Evolutionary conservation across 2,888 invertebrate genomes (phyloP).

Genomic region (Blastobasis adustella): DNA sequence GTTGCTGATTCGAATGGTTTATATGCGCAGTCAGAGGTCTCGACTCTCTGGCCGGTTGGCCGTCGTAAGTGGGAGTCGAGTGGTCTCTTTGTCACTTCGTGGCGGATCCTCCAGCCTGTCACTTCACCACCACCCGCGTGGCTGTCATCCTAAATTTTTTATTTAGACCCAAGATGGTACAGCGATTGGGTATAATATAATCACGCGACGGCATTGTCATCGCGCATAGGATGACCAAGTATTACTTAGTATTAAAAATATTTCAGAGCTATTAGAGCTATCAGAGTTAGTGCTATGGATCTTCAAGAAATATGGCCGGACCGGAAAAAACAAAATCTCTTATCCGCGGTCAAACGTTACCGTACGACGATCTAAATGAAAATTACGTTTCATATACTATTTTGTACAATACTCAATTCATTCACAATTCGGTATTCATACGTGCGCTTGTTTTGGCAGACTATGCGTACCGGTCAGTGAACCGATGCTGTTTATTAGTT

Average conservation of each 20-base stretch:
- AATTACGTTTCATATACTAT: slow-evolving; percentile 2
- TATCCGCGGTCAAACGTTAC: too few species aligned
- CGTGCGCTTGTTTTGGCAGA: slow-evolving; percentile 67
- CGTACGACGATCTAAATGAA: too few species aligned
- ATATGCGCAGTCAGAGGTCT: slow-evolving; percentile 24
- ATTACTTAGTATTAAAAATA: too few species aligned
- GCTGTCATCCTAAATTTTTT: slow-evolving; percentile 19
- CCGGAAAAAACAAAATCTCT: too few species aligned
- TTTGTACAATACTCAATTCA: slow-evolving; percentile 16
- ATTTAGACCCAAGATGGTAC: slow-evolving; percentile 2
- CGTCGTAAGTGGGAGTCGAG: slow-evolving; percentile 20
- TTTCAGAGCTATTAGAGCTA: too few species aligned
- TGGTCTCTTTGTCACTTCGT: slow-evolving; percentile 35
- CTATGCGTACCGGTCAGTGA: slow-evolving; percentile 53
- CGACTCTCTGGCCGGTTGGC: too few species aligned
- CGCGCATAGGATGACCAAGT: too few species aligned
- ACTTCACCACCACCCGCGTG: slow-evolving; percentile 35
- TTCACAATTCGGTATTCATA: slow-evolving; percentile 26
- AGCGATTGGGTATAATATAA: too few species aligned
- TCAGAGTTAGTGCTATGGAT: too few species aligned
- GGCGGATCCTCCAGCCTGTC: slow-evolving; percentile 37
- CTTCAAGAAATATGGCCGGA: too few species aligned
- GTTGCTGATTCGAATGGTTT: not conserved
- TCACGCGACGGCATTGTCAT: too few species aligned
- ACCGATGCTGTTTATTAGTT: slow-evolving; percentile 62